These are phyloP conservation scores for Netelia melanura DNA, from an alignment of 2,888 invertebrate genomes.

Conservation along the genomic window DNA sequence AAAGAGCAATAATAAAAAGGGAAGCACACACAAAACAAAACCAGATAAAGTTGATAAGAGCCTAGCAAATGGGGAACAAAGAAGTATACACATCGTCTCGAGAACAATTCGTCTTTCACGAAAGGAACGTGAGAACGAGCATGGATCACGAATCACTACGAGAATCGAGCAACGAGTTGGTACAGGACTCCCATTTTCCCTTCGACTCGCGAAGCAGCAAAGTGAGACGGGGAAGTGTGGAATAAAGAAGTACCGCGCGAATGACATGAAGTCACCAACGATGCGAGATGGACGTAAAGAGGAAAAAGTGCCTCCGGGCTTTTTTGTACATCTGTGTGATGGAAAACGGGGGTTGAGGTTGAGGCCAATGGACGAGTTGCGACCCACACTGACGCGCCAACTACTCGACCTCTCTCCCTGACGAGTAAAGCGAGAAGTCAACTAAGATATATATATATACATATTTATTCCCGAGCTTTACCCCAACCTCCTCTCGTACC, in stretches of 20 bases:
- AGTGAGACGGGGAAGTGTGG: neutral
- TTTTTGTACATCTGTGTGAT: slow-evolving; percentile 6
- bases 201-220: slow-evolving; percentile 12
- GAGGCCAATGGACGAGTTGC: slow-evolving; percentile 54
- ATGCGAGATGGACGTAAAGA: neutral
- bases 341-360: slow-evolving; percentile 13
- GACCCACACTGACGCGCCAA: slow-evolving; percentile 26
- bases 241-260: slow-evolving; percentile 13
- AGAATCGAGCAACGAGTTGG: slow-evolving; percentile 50
- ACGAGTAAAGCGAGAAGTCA: slow-evolving; percentile 48
- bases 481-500: slow-evolving; percentile 36
- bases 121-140: slow-evolving; percentile 22
- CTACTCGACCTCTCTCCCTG: slow-evolving; percentile 47
- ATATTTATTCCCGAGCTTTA: slow-evolving; percentile 33
- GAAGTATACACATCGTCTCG: slow-evolving; percentile 4
- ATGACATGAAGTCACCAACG: slow-evolving; percentile 29
- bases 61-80: neutral
- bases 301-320: slow-evolving; percentile 5
- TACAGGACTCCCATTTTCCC: slow-evolving; percentile 51
- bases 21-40: neutral
- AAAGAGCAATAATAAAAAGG: neutral
- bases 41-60: neutral
- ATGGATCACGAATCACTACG: slow-evolving; percentile 22
- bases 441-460: neutral
- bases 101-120: slow-evolving; percentile 24